Percentiles rank a stretch among this genome's conserved stretches.
phyloP scores from a whole-genome alignment of 2,888 invertebrate species.

The Rutpela maculata region DNA sequence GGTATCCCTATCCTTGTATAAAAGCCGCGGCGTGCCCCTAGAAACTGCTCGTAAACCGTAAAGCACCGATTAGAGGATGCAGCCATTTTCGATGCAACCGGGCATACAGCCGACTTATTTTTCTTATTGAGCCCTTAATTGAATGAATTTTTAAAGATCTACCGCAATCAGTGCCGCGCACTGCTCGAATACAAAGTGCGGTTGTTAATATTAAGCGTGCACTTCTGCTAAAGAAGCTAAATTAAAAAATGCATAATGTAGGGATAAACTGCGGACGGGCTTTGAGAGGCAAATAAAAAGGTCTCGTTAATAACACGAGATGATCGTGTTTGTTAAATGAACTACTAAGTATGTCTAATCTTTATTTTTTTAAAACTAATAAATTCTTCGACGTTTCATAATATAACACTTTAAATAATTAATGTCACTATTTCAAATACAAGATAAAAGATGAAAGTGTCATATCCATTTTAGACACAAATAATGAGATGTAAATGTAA shows the following conservation, averaged over 20 bases:
- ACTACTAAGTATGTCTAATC: neutral
- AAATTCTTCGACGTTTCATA: too few species aligned
- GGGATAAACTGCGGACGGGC: constrained; percentile 47
- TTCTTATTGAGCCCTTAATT: constrained; percentile 49
- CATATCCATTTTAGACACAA: too few species aligned
- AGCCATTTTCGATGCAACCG: constrained; percentile 4
- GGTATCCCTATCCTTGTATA: too few species aligned
- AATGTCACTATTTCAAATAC: too few species aligned
- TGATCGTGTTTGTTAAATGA: neutral
- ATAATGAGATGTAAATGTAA: too few species aligned
- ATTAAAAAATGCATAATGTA: constrained; percentile 60
- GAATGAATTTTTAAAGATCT: constrained; percentile 58
- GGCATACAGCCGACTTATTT: constrained; percentile 17
- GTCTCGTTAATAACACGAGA: neutral
- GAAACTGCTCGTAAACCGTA: constrained; percentile 1
- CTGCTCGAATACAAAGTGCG: constrained; percentile 54
- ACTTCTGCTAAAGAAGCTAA: constrained; percentile 43
- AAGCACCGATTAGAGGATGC: constrained; percentile 5
- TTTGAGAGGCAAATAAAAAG: constrained; percentile 31
- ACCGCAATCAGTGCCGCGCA: constrained; percentile 54
- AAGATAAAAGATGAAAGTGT: too few species aligned
- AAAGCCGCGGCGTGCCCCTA: neutral
- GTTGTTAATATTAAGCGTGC: constrained; percentile 52
- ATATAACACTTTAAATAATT: too few species aligned
- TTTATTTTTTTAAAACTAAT: neutral